A percentile compares a stretch with the other conserved stretches of the same genome.
phyloP scores from a whole-genome alignment of 2,113 vertebrate genomes.

The Engystomops pustulosus region DNA sequence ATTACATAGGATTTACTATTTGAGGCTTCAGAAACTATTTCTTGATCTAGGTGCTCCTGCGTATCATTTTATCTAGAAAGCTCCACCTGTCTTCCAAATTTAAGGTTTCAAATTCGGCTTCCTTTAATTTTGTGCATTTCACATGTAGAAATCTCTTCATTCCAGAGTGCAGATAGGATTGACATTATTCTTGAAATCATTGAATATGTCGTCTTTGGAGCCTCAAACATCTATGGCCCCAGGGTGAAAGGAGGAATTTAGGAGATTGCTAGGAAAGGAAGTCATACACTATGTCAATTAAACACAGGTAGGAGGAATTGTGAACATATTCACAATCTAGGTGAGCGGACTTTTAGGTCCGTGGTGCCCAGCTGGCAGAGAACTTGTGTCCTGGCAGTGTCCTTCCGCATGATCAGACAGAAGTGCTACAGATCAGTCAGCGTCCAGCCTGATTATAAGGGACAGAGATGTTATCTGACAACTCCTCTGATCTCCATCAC shows the following conservation, averaged over 20 bases:
- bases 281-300: not conserved
- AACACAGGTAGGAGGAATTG: too few species aligned
- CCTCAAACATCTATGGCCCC: not conserved
- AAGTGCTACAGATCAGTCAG: not conserved
- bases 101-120: not conserved
- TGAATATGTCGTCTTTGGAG: not conserved
- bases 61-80: not conserved
- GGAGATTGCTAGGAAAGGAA: constrained; percentile 2
- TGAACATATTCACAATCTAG: too few species aligned
- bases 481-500: not conserved
- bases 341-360: too few species aligned
- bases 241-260: not conserved
- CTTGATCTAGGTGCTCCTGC: not conserved
- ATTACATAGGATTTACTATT: not conserved
- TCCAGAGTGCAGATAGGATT: not conserved
- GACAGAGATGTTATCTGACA: not conserved
- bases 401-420: too few species aligned
- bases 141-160: not conserved
- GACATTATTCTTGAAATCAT: not conserved
- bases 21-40: not conserved
- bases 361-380: too few species aligned
- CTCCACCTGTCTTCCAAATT: not conserved
- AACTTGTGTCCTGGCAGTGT: too few species aligned
- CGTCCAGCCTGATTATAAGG: not conserved
- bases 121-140: not conserved